These are phyloP conservation scores for Andricus grossulariae DNA, from an alignment of 1,140 invertebrate genomes.

Conservation along the genomic window DNA sequence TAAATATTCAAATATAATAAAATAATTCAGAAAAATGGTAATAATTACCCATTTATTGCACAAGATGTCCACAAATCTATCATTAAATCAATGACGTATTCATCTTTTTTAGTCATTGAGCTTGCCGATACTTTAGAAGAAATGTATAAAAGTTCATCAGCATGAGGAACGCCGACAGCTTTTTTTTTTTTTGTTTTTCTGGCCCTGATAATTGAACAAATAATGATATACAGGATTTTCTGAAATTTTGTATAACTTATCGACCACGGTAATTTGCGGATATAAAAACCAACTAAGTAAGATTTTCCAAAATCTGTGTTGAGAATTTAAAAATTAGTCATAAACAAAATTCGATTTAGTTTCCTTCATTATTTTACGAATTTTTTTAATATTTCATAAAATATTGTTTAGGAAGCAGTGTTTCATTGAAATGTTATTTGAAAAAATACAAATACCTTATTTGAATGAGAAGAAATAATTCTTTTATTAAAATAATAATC, in stretches of 20 bases:
- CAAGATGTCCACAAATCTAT: background rate
- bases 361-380: background rate
- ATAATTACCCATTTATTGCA: background rate
- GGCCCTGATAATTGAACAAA: background rate
- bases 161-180: background rate
- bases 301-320: background rate
- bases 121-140: background rate
- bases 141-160: background rate
- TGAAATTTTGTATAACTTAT: background rate
- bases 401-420: too few species aligned
- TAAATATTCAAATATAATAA: background rate
- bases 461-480: background rate
- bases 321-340: background rate
- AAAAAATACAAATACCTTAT: background rate
- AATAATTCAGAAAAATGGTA: background rate
- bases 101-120: background rate
- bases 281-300: background rate
- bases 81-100: background rate
- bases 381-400: background rate
- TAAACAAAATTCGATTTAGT: background rate
- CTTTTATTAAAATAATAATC: slow-evolving; percentile 2
- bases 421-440: too few species aligned
- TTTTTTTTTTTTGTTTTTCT: background rate
- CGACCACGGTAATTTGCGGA: too few species aligned
- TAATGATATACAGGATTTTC: background rate